phyloP scores from a whole-genome alignment of 2,113 vertebrate species.

The Enhydra lutris region DNA sequence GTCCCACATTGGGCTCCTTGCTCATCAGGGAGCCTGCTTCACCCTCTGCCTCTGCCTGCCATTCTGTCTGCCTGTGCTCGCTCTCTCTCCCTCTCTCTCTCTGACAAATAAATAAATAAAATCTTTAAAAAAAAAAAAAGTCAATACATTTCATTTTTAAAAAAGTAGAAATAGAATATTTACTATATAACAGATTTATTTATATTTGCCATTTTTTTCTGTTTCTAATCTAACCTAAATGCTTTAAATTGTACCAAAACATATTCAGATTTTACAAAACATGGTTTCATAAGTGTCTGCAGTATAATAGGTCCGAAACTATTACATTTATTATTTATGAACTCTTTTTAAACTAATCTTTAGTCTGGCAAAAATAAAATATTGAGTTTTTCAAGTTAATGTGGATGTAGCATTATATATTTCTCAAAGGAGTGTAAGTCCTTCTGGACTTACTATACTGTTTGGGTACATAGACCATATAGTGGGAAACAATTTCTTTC shows the following conservation, averaged over 20 bases:
- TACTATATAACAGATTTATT: background rate
- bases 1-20: too few relatives aligned
- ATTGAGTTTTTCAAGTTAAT: background rate
- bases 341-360: background rate
- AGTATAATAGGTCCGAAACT: background rate
- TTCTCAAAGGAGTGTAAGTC: background rate
- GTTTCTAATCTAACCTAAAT: background rate
- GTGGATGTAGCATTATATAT: background rate
- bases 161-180: slow-evolving; percentile 12
- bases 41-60: too few relatives aligned
- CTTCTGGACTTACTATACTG: background rate
- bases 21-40: too few relatives aligned
- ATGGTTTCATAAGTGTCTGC: background rate
- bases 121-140: too few relatives aligned
- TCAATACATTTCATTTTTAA: too few relatives aligned
- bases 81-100: too few relatives aligned
- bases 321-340: background rate
- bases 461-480: background rate
- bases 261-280: background rate
- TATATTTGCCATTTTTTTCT: slow-evolving; percentile 1
- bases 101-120: too few relatives aligned
- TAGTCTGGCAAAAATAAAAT: background rate
- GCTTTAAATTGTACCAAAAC: slow-evolving; percentile 1
- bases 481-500: background rate
- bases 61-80: too few relatives aligned